Base-by-base conservation (phyloP, 2,113 vertebrate species). In the Elanus axillaris region DNA sequence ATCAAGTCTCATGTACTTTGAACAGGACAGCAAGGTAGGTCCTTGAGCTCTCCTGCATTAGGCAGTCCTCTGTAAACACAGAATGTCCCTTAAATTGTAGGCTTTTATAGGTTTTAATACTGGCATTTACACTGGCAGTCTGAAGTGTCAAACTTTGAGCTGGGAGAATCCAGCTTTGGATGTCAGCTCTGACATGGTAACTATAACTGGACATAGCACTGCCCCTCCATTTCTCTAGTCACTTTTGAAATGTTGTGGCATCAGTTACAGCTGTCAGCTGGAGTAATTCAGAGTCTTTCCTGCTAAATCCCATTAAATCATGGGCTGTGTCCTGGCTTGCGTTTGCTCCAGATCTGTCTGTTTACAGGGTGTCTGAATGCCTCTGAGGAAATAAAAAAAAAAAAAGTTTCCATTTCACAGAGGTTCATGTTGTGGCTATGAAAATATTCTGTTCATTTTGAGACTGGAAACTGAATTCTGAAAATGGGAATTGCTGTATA, bases 151-250 rank as follows among this genome's bases (percentile, higher is more conserved):
- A 48, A 43, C n/a, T 91, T 55, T 1, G 21, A 27, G 20, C 45
- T 16, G 38, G 20, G 72, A 47, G 52, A 78, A 43, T 16, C 10
- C 66, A 71, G 15, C 29, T 14, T 48, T 64, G 62, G 64, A 8
- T 73, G 52, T 45, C 77, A 81, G 59, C 64, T 93, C 53, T 76
- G 90, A 31, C 42, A n/a, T 2, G 10, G 45, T 62, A 40, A 36
- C 80, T 73, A 1, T 55, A 38, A 38, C 36, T 77, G 64, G 21
- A 11, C 0, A 0, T 16, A 38, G 19, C 26, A 10, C 60, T 93
- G 4, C 2, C 31, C 34, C 55, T 88, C 9, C 19, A 1, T 62
- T 67, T 40, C 53, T 34, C 29, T 36, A 21, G 55, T 58, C 21
- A 15, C 16, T 32, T 79, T 17, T 43, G 47, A 47, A 62, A n/a